Evolutionary conservation across 2,888 invertebrate genomes (phyloP).

Genomic region (Fragum whitleyi): DNA sequence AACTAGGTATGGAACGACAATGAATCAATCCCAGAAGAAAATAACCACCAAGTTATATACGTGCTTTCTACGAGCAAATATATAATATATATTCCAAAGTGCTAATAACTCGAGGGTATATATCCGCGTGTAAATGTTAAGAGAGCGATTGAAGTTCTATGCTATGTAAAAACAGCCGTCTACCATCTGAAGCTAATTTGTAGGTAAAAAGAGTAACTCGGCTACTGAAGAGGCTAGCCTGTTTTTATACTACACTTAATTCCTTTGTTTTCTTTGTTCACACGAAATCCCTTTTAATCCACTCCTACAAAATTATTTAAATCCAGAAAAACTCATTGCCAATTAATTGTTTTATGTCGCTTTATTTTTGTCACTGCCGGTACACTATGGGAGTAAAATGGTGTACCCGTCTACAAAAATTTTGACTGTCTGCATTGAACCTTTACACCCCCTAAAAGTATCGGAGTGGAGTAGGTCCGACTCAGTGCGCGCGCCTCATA

Average conservation of each 20-base stretch:
- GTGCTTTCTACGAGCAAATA: no score
- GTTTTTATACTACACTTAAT: conserved; percentile 16
- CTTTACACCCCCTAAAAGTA: conserved; percentile 15
- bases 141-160: not conserved
- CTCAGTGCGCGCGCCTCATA: conserved; percentile 4
- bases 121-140: not conserved
- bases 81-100: not conserved
- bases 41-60: not conserved
- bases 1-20: no score
- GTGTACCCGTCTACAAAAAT: conserved; percentile 27
- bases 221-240: conserved; percentile 10
- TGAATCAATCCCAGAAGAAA: not conserved
- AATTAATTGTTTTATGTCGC: not conserved
- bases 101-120: not conserved
- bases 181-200: not conserved
- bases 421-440: conserved; percentile 16
- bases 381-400: not conserved
- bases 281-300: not conserved
- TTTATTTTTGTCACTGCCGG: conserved; percentile 1
- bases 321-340: not conserved
- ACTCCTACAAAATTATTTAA: conserved; percentile 15
- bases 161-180: not conserved
- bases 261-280: conserved; percentile 16
- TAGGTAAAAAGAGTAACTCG: conserved; percentile 21
- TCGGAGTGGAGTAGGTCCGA: conserved; percentile 15